These are phyloP conservation scores for Catonia carolina DNA, from an alignment of 2,888 invertebrate species.

Conservation along the genomic window DNA sequence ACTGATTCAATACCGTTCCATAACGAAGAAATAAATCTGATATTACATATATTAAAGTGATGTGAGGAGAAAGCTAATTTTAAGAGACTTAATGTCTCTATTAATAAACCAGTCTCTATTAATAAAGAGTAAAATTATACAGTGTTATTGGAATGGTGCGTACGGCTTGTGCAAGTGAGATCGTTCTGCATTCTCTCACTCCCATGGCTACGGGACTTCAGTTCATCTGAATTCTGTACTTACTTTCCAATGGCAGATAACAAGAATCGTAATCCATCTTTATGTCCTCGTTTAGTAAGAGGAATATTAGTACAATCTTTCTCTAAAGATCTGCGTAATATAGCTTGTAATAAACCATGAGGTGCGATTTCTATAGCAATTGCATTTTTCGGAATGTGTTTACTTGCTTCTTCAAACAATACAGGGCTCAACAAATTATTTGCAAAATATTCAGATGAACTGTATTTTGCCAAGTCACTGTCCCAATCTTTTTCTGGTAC, in stretches of 20 bases:
- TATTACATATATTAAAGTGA: too few species aligned
- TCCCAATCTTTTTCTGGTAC: slow-evolving; percentile 47
- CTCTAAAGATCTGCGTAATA: slow-evolving; percentile 50
- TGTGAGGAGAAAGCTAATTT: too few species aligned
- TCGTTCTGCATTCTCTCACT: too few species aligned
- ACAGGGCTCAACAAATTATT: slow-evolving; percentile 49
- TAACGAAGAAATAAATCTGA: too few species aligned
- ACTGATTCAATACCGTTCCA: too few species aligned
- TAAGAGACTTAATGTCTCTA: too few species aligned
- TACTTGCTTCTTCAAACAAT: slow-evolving; percentile 51
- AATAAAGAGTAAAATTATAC: too few species aligned
- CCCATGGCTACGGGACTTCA: too few species aligned
- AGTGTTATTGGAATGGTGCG: too few species aligned
- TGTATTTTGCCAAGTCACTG: slow-evolving; percentile 43
- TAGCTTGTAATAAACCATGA: slow-evolving; percentile 54
- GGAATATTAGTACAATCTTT: slow-evolving; percentile 42
- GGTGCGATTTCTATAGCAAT: slow-evolving; percentile 56
- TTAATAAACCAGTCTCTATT: too few species aligned
- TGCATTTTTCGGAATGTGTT: slow-evolving; percentile 52
- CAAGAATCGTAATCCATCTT: slow-evolving; percentile 49
- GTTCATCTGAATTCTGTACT: too few species aligned
- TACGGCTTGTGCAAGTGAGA: too few species aligned
- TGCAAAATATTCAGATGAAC: slow-evolving; percentile 50
- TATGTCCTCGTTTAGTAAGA: slow-evolving; percentile 51
- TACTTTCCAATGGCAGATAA: slow-evolving; percentile 60